Conservation (phyloP, 2,797 vertebrate species). For the Ispidina picta region DNA sequence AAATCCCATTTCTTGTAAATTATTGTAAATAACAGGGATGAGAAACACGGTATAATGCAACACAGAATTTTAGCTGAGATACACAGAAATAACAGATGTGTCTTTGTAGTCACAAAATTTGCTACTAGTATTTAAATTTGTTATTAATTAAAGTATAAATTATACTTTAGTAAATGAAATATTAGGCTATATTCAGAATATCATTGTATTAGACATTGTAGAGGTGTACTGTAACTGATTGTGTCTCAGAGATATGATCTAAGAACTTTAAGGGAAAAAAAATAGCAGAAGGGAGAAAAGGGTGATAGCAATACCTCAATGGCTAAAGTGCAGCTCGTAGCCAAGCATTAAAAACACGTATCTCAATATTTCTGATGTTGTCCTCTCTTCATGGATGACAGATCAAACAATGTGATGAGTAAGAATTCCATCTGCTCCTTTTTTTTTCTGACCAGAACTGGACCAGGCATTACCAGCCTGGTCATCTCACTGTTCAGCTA, state of each 20-base stretch:
- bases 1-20: constrained; percentile 5
- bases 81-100: constrained; percentile 28
- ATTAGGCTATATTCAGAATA: constrained; percentile 26
- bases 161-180: constrained; percentile 26
- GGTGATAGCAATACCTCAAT: neutral
- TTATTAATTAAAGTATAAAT: neutral
- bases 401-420: neutral
- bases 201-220: neutral
- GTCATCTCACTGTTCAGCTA: neutral
- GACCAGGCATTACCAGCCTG: neutral
- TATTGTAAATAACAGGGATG: constrained; percentile 14
- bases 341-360: neutral
- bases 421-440: neutral
- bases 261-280: neutral
- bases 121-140: neutral
- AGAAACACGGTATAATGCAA: neutral
- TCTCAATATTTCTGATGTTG: neutral
- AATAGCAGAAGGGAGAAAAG: neutral
- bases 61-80: constrained; percentile 40
- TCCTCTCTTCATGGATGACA: neutral
- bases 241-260: constrained; percentile 15
- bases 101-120: constrained; percentile 14
- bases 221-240: neutral
- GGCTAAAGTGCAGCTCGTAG: neutral
- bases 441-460: neutral